Percentiles rank a stretch among this genome's conserved stretches.
Conservation (phyloP, 92 coral and sea anemone genomes). For the Porites evermanni region DNA sequence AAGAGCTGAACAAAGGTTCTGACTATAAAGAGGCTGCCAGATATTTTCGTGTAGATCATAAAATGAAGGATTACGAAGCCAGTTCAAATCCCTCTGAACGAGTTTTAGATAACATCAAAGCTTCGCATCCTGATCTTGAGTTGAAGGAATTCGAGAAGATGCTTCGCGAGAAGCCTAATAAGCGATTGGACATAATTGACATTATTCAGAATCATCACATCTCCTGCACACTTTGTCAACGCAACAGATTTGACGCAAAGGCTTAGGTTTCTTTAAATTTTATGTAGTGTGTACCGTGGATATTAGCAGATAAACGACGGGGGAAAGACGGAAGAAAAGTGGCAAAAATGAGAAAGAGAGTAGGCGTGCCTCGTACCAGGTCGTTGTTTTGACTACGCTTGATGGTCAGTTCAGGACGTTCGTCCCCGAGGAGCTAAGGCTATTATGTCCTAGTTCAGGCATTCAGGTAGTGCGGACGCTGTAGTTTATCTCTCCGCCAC, state of each 20-base stretch:
- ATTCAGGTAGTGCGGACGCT: too few species aligned
- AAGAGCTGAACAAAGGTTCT: slow-evolving; percentile 47
- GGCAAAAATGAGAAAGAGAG: too few species aligned
- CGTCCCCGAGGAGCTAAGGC: too few species aligned
- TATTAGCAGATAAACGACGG: too few species aligned
- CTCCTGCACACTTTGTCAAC: slow-evolving; percentile 19
- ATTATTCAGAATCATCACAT: slow-evolving; percentile 32
- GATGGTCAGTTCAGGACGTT: too few species aligned
- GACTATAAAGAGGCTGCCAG: slow-evolving; percentile 6
- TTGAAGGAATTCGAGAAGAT: slow-evolving; percentile 52
- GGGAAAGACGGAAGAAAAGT: too few species aligned
- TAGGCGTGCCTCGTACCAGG: too few species aligned
- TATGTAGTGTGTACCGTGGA: neutral
- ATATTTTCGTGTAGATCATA: neutral
- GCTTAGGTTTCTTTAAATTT: neutral
- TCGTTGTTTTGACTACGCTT: too few species aligned
- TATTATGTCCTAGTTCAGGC: too few species aligned
- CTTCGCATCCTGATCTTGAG: slow-evolving; percentile 43
- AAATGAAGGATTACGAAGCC: slow-evolving; percentile 9
- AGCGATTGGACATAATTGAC: slow-evolving; percentile 14
- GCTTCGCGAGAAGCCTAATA: neutral
- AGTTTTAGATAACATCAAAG: slow-evolving; percentile 56
- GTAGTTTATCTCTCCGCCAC: too few species aligned
- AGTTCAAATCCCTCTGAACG: slow-evolving; percentile 54
- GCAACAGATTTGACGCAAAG: slow-evolving; percentile 29